Evolutionary conservation across 2,797 vertebrate species (phyloP), one percentile per base, ranked within the genome.

Genomic region (Clamator glandarius): DNA sequence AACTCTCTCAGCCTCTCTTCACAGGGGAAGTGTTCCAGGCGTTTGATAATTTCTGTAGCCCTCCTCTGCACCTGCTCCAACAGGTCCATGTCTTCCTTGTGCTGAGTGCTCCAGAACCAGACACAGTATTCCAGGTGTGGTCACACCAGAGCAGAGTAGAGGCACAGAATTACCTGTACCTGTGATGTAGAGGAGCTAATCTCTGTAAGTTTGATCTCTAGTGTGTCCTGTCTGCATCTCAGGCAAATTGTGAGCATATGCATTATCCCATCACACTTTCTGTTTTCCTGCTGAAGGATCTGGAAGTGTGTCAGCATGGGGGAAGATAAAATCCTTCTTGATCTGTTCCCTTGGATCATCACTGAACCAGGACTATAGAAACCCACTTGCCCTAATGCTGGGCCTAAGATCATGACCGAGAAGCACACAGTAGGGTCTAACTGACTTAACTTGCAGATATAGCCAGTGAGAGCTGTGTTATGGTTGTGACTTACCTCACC

Each of bases 201-300:
- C 35, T 52, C 44, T 67, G 31, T 48, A 41, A 15, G 17, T 64
- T 48, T 35, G 23, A 33, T 25, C 15, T 86, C 50, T 41, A 35
- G 7, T 16, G 15, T 4, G 13, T 23, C 26, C 44, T 33, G 15
- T 14, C 11, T 51, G 17, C 15, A 15, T 17, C 61, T 31, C 35
- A 15, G 58, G 41, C 46, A 75, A 41, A 36, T 8, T 52, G 59
- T 6, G 9, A 80, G 18, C 1, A 1, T 4, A 6, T 24, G 18
- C 29, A 17, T 5, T 29, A 5, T 19, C 33, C 23, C 33, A 16
- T 31, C 23, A 18, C 17, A 5, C 0, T 0, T 9, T 61, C 68
- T 64, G 11, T 35, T 81, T 75, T 84, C 41, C 59, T 51, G 28
- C 64, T 74, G 64, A 70, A 63, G 48, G 24, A 89, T 52, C 16